Conservation (phyloP, 2,113 vertebrate genomes). For the Clarias magur region DNA sequence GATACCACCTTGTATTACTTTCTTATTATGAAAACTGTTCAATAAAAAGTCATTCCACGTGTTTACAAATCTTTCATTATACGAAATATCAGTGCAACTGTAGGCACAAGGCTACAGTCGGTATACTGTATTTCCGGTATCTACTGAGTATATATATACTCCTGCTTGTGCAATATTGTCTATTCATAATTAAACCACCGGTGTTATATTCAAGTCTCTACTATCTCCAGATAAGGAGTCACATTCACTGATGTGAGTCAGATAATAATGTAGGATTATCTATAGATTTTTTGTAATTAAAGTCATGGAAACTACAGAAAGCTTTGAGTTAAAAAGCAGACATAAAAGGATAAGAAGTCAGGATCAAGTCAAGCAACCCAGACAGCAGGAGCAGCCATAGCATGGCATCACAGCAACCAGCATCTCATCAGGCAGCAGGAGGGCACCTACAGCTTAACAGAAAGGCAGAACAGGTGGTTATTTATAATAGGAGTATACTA, state of each 20-base stretch:
- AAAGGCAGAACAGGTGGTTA: neutral
- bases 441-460: neutral
- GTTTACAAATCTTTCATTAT: neutral
- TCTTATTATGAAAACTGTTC: neutral
- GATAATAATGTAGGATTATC: neutral
- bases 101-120: neutral
- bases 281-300: neutral
- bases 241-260: neutral
- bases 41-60: neutral
- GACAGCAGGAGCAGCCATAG: neutral
- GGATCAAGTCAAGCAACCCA: neutral
- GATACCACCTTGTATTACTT: neutral
- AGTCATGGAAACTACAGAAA: neutral
- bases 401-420: constrained; percentile 5
- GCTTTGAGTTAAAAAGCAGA: neutral
- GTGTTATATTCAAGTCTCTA: neutral
- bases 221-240: neutral
- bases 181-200: neutral
- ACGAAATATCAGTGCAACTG: neutral
- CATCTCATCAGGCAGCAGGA: neutral
- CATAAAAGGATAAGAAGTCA: neutral
- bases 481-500: neutral
- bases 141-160: neutral
- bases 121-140: neutral
- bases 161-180: neutral